phyloP scores from a whole-genome alignment of 1,140 invertebrate genomes.

The Bombus haemorrhoidalis region DNA sequence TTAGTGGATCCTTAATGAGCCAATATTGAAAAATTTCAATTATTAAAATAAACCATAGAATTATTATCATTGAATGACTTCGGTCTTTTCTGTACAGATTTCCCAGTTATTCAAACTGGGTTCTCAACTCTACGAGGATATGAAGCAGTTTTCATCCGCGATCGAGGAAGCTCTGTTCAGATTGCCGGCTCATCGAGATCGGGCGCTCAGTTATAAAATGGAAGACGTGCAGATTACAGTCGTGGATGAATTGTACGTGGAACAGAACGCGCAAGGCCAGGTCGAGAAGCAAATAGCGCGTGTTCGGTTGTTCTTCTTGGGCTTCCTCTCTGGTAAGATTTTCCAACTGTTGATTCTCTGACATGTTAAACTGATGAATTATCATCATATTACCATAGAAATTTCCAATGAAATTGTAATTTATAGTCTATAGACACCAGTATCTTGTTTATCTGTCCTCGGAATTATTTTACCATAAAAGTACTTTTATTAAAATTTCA shows the following conservation, averaged over 20 bases:
- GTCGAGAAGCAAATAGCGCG: constrained; percentile 96
- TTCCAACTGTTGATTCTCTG: background rate
- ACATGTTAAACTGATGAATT: too few species aligned
- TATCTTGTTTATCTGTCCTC: too few species aligned
- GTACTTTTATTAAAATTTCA: background rate
- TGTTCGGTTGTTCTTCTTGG: constrained; percentile 97
- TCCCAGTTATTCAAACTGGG: constrained; percentile 98
- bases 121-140: constrained; percentile 93
- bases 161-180: constrained; percentile 96
- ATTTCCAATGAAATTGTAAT: background rate
- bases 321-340: constrained; percentile 90
- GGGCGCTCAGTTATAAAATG: constrained; percentile 97
- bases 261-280: constrained; percentile 93
- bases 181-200: constrained; percentile 91
- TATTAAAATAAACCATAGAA: background rate
- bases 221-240: constrained; percentile 98
- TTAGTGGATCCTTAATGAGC: too few species aligned
- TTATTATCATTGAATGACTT: background rate
- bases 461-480: too few species aligned
- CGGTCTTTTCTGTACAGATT: constrained; percentile 83
- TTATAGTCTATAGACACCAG: too few species aligned
- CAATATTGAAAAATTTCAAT: background rate
- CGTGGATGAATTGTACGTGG: constrained; percentile 97
- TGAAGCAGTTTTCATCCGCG: constrained; percentile 94
- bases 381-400: too few species aligned